Evolutionary conservation across 2,797 vertebrate species (phyloP), one percentile per base, ranked within the genome.

Genomic region (Arctocebus calabarensis): DNA sequence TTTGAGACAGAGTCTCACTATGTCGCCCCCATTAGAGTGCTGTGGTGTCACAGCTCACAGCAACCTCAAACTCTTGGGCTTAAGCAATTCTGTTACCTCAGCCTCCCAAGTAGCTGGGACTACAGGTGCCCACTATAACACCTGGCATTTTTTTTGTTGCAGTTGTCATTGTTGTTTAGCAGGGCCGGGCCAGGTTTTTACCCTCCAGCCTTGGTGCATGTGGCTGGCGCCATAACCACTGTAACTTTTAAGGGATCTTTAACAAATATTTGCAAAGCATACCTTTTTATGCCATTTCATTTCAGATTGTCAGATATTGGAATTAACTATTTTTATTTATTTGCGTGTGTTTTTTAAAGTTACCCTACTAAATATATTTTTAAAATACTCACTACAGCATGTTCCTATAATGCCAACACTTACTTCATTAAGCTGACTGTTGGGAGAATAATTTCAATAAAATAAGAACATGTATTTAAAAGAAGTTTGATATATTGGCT

Each of bases 391-490:
- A 84, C n/a, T 81, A 52, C 2, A 86, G 52, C 40, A 13, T 71
- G 73, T 52, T 22, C 96, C 34, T 74, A 43, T 61, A 74, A 83
- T 27, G n/a, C 1, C 8, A 94, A 84, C 29, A 77, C 4, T 64
- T 82, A 91, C 37, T 92, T 96, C 70, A 88, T 34, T 90, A 87
- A 84, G 9, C 55, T 70, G 48, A 87, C 29, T 77, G 1, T 55
- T 71, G 22, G 79, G 73, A 91, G 59, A 95, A 95, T 84, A 75
- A 91, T 82, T 89, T 89, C 84, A 85, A 37, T 78, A 84, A 92
- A 84, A 81, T 55, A 71, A 37, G 16, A 92, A 25, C 32, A 17
- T 66, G 3, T 88, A 84, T 55, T 83, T 92, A 95, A 90, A 90
- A 45, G 20, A 83, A 90, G 62, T 68, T 43, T 37, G 34, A 84